Evolutionary conservation across 2,797 vertebrate species (phyloP).

Genomic region (Sciurus carolinensis): DNA sequence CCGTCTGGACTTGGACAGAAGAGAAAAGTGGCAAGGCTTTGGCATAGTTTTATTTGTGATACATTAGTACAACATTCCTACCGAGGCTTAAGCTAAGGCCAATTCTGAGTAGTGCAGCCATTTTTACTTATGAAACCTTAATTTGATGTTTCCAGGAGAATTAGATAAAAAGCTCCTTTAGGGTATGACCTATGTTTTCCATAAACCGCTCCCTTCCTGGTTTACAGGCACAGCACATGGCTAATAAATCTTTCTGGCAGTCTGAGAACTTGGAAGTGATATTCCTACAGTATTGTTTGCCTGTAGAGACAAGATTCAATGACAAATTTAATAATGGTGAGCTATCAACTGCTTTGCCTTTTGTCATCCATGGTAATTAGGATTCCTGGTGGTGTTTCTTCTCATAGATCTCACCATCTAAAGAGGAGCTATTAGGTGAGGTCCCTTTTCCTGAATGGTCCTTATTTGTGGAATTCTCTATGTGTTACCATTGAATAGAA

Average conservation of each 20-base stretch:
- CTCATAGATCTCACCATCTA: background rate
- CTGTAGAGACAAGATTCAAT: background rate
- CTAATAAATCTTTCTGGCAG: conserved; percentile 12
- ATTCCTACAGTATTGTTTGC: conserved; percentile 40
- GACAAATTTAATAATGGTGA: background rate
- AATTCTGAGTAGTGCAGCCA: background rate
- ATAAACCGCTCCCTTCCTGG: background rate
- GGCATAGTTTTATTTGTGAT: conserved; percentile 44
- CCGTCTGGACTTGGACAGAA: conserved; percentile 3
- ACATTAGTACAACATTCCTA: background rate
- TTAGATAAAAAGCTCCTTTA: conserved; percentile 22
- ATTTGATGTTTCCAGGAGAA: background rate
- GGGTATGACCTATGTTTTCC: background rate
- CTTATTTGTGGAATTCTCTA: background rate
- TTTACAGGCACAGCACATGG: background rate
- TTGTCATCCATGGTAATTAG: background rate
- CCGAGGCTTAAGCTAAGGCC: background rate
- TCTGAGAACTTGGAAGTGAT: conserved; percentile 35
- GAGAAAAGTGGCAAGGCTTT: background rate
- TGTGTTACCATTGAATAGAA: background rate
- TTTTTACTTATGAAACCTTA: conserved; percentile 32
- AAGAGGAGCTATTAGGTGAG: background rate
- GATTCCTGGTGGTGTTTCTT: background rate
- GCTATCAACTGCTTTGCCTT: background rate
- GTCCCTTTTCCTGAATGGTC: background rate